Evolutionary conservation across 2,113 vertebrate species (phyloP).

Genomic region (Malaclemys terrapin): DNA sequence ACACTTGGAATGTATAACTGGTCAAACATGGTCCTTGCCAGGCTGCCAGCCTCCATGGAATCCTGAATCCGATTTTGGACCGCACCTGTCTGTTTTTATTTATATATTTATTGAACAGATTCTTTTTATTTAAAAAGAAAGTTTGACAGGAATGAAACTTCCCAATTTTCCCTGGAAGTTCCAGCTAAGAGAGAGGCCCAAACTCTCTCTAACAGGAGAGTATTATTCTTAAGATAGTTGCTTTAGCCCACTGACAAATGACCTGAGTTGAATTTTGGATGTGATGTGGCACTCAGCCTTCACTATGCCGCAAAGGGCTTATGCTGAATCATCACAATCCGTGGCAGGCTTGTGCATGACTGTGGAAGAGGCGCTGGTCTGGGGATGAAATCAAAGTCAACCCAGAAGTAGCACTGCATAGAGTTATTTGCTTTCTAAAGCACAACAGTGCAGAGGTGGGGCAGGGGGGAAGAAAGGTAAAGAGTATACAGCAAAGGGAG

Average conservation of each 20-base stretch:
- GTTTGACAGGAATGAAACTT: neutral
- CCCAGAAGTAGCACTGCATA: neutral
- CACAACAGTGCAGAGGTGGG: too few species aligned
- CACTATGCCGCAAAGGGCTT: neutral
- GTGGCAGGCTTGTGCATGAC: neutral
- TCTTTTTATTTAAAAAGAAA: neutral
- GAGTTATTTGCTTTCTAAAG: neutral
- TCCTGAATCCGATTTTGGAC: neutral
- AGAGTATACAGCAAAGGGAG: neutral
- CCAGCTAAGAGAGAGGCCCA: neutral
- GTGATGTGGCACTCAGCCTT: neutral
- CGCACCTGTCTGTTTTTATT: neutral
- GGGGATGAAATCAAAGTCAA: neutral
- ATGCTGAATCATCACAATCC: neutral
- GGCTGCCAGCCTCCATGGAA: neutral
- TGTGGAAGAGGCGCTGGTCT: neutral
- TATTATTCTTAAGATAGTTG: neutral
- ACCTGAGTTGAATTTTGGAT: neutral
- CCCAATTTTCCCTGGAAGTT: neutral
- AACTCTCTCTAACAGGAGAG: neutral
- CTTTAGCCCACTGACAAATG: neutral
- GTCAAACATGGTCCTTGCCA: neutral
- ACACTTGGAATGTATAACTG: neutral
- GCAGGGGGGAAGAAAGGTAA: neutral
- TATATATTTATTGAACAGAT: conserved; percentile 77